A percentile compares a stretch with the other conserved stretches of the same genome.
Evolutionary conservation across 2,888 invertebrate genomes (phyloP).

Genomic region (Rhagonycha lutea): DNA sequence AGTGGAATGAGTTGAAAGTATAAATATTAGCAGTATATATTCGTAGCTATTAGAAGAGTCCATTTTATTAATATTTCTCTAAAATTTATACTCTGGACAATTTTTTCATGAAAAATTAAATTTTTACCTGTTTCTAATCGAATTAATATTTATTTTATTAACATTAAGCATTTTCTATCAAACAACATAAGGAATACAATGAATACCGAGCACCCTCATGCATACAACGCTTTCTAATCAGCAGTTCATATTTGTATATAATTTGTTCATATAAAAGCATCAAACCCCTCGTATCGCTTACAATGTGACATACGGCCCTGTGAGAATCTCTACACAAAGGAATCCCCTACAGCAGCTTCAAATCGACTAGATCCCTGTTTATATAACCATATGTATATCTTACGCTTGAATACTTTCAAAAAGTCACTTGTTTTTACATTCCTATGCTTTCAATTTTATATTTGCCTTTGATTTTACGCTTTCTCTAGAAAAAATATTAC

Average conservation of each 20-base stretch:
- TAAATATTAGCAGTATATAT: too few relatives aligned
- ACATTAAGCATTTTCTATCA: slow-evolving; percentile 12
- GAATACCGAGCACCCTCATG: slow-evolving; percentile 27
- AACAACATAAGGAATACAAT: slow-evolving; percentile 21
- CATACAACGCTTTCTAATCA: slow-evolving; percentile 49
- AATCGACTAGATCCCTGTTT: slow-evolving; percentile 41
- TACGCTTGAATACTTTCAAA: slow-evolving; percentile 55
- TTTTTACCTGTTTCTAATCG: not conserved
- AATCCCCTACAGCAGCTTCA: slow-evolving; percentile 37
- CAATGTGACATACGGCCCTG: slow-evolving; percentile 51
- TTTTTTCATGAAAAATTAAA: not conserved
- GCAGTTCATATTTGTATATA: slow-evolving; percentile 58
- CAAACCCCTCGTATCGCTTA: slow-evolving; percentile 51
- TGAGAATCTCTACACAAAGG: slow-evolving; percentile 37
- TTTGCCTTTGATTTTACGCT: slow-evolving; percentile 1
- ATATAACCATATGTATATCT: slow-evolving; percentile 52
- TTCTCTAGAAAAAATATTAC: not conserved
- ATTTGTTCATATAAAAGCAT: slow-evolving; percentile 56
- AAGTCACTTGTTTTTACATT: slow-evolving; percentile 47
- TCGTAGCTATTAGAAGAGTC: too few relatives aligned
- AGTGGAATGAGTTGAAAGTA: too few relatives aligned
- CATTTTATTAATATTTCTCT: too few relatives aligned
- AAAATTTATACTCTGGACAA: too few relatives aligned
- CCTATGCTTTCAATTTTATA: slow-evolving; percentile 41
- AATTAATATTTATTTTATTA: not conserved